Percentiles rank a stretch among this genome's conserved stretches.
Conservation (phyloP, 1,140 invertebrate genomes). For the Drosophila burlai region DNA sequence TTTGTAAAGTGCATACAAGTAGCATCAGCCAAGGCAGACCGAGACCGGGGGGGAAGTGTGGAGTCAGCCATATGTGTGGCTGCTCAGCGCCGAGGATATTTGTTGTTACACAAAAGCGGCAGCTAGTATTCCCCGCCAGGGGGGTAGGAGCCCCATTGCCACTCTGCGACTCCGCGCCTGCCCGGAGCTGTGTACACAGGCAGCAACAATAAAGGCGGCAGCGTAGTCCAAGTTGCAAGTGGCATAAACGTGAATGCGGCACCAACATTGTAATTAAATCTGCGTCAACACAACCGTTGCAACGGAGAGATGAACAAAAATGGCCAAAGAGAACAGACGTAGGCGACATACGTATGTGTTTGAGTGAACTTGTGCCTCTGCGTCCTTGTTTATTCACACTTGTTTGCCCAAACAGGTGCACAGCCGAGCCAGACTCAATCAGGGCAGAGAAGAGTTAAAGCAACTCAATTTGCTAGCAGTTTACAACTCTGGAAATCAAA, state of each 20-base stretch:
- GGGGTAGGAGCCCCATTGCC: conserved; percentile 1
- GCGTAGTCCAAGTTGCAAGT: conserved; percentile 66
- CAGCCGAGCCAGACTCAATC: conserved; percentile 3
- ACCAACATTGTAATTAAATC: conserved; percentile 81
- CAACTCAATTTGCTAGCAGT: not conserved
- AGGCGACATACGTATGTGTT: conserved; percentile 14
- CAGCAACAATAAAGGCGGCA: conserved; percentile 44
- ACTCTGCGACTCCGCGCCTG: not conserved
- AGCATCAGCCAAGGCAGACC: conserved; percentile 44
- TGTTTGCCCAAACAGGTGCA: conserved; percentile 29
- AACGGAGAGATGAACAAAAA: conserved; percentile 2
- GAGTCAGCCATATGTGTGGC: conserved; percentile 64
- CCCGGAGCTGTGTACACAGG: conserved; percentile 51
- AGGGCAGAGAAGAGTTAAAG: conserved; percentile 1
- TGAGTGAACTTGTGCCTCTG: conserved; percentile 11
- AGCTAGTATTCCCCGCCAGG: conserved; percentile 47
- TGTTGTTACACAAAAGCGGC: conserved; percentile 77
- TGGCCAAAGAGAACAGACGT: conserved; percentile 19
- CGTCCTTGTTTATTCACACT: conserved; percentile 35
- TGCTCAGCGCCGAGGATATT: conserved; percentile 55
- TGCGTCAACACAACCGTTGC: conserved; percentile 70
- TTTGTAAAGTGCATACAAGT: conserved; percentile 83
- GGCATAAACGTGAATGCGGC: conserved; percentile 68
- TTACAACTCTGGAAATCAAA: not conserved
- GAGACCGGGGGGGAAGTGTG: conserved; percentile 8